Evolutionary conservation across 2,113 vertebrate species (phyloP).

Genomic region (Isurus oxyrinchus): DNA sequence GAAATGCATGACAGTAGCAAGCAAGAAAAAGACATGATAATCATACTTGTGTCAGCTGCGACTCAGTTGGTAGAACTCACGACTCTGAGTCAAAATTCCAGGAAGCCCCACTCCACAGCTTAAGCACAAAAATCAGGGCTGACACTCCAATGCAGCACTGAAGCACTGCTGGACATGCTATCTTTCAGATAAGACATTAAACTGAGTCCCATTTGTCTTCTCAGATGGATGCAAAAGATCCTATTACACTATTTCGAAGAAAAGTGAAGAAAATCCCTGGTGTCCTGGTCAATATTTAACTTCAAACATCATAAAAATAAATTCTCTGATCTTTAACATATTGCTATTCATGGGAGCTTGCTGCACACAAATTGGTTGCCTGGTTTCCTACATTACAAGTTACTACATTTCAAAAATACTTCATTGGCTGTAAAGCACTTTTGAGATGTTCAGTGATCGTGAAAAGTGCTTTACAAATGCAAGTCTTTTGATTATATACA

Average conservation of each 20-base stretch:
- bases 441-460: neutral
- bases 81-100: neutral
- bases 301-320: neutral
- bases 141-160: neutral
- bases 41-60: no score
- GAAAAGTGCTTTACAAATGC: neutral
- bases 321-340: neutral
- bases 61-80: neutral
- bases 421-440: neutral
- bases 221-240: neutral
- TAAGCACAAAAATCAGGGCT: neutral
- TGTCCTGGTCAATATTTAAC: neutral
- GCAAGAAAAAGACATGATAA: neutral
- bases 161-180: neutral
- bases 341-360: neutral
- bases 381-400: neutral
- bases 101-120: neutral
- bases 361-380: neutral
- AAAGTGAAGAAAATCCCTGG: neutral
- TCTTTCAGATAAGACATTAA: neutral
- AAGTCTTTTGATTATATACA: neutral
- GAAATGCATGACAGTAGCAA: neutral
- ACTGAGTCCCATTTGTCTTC: neutral
- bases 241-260: neutral
- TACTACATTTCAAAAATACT: neutral